These are phyloP conservation scores for Campoletis raptor DNA, from an alignment of 2,888 invertebrate species.

Conservation along the genomic window DNA sequence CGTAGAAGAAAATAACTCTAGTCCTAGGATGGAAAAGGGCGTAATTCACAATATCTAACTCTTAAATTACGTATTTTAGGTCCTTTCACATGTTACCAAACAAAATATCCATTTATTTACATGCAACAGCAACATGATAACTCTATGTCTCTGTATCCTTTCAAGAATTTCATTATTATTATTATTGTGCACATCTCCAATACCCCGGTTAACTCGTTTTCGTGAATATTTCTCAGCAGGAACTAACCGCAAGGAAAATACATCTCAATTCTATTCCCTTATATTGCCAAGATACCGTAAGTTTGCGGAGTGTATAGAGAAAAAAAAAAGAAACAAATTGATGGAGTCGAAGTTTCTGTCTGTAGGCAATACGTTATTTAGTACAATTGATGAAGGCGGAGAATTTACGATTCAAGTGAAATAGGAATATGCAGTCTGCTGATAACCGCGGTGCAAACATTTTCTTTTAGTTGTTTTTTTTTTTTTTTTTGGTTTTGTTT, in stretches of 20 bases:
- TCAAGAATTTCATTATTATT: slow-evolving; percentile 14
- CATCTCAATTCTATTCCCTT: slow-evolving; percentile 1
- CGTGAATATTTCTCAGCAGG: slow-evolving; percentile 40
- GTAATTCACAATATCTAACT: background rate
- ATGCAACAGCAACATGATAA: slow-evolving; percentile 30
- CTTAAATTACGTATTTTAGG: background rate
- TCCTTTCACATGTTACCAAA: background rate
- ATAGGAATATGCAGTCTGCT: background rate
- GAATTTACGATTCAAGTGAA: slow-evolving; percentile 1
- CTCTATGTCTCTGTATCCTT: slow-evolving; percentile 21
- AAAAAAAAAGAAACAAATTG: slow-evolving; percentile 2
- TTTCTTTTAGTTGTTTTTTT: background rate
- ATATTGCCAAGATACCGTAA: background rate
- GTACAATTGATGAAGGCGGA: slow-evolving; percentile 17
- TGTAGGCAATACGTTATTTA: slow-evolving; percentile 1
- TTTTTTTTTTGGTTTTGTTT: slow-evolving; percentile 1
- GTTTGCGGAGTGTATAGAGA: background rate
- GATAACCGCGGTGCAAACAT: background rate
- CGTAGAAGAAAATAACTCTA: slow-evolving; percentile 26
- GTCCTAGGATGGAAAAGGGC: background rate
- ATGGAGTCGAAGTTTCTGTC: background rate
- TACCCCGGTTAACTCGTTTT: slow-evolving; percentile 23
- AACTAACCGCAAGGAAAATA: slow-evolving; percentile 29
- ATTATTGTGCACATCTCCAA: slow-evolving; percentile 12
- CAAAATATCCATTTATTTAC: slow-evolving; percentile 26